These are phyloP conservation scores for Mya arenaria DNA, from an alignment of 1,140 invertebrate species.

Conservation along the genomic window DNA sequence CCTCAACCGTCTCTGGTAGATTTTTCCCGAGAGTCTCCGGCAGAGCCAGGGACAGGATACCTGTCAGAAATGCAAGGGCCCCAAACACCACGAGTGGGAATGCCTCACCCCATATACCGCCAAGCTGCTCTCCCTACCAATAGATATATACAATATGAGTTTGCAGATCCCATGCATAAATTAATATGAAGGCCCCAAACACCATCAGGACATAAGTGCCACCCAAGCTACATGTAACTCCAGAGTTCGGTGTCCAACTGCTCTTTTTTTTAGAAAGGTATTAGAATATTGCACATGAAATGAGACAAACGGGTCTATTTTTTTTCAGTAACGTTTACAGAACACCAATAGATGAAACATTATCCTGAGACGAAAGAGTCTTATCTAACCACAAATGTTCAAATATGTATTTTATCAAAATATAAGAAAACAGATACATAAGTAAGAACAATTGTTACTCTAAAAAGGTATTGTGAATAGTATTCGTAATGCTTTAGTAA, in stretches of 20 bases:
- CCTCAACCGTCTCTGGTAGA: conserved; percentile 83
- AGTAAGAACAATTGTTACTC: no score
- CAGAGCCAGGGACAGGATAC: conserved; percentile 79
- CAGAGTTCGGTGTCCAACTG: neutral
- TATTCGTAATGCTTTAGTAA: no score
- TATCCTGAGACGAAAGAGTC: no score
- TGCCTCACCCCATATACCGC: conserved; percentile 62
- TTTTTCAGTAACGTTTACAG: no score
- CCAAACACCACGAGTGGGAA: conserved; percentile 84
- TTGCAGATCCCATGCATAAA: neutral
- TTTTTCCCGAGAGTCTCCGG: conserved; percentile 85
- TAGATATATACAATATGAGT: neutral
- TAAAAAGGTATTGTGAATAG: no score
- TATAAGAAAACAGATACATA: no score
- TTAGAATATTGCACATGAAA: neutral
- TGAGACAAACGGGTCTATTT: neutral
- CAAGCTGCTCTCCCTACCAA: conserved; percentile 8
- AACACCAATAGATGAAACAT: no score
- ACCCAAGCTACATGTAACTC: neutral
- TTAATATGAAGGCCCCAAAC: neutral
- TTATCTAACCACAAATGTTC: no score
- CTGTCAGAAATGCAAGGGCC: conserved; percentile 82
- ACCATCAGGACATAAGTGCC: neutral
- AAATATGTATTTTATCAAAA: no score
- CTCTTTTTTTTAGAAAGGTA: neutral